Evolutionary conservation across 2,797 vertebrate genomes (phyloP).

Genomic region (Microchirus variegatus): DNA sequence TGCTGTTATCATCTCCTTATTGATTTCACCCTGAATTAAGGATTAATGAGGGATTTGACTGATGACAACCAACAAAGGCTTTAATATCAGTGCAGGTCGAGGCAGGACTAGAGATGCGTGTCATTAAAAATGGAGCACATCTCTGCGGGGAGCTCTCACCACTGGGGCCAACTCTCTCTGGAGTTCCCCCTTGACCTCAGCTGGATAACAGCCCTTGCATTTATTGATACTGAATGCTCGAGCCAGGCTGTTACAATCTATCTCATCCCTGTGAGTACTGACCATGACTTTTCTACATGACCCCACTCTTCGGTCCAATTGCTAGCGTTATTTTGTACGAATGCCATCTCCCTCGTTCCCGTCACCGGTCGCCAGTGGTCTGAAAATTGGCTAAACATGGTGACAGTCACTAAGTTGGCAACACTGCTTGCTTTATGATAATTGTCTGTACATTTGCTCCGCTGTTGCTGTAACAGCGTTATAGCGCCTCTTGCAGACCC

Average conservation of each 20-base stretch:
- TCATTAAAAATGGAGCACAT: conserved; percentile 73
- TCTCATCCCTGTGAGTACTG: conserved; percentile 57
- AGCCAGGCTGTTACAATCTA: background rate
- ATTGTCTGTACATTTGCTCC: too few species aligned
- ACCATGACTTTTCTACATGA: conserved; percentile 47
- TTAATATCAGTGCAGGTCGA: conserved; percentile 24
- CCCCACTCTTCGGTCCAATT: conserved; percentile 24
- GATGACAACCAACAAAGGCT: conserved; percentile 25
- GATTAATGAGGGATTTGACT: conserved; percentile 42
- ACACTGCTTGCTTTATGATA: too few species aligned
- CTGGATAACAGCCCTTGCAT: conserved; percentile 42
- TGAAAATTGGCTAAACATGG: too few species aligned
- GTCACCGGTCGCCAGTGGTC: too few species aligned
- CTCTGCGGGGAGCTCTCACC: conserved; percentile 40
- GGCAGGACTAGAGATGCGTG: conserved; percentile 3
- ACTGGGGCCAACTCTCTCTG: conserved; percentile 26
- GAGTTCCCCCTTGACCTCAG: conserved; percentile 47
- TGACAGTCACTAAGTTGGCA: too few species aligned
- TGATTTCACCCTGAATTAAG: conserved; percentile 22
- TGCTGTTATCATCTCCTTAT: conserved; percentile 19
- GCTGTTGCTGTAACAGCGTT: too few species aligned
- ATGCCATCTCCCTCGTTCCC: conserved; percentile 4
- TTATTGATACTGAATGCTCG: conserved; percentile 35
- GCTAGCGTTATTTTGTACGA: conserved; percentile 18
- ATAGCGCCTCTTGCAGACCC: too few species aligned